phyloP scores from a whole-genome alignment of 2,888 invertebrate species.

The Aradus depressus region DNA sequence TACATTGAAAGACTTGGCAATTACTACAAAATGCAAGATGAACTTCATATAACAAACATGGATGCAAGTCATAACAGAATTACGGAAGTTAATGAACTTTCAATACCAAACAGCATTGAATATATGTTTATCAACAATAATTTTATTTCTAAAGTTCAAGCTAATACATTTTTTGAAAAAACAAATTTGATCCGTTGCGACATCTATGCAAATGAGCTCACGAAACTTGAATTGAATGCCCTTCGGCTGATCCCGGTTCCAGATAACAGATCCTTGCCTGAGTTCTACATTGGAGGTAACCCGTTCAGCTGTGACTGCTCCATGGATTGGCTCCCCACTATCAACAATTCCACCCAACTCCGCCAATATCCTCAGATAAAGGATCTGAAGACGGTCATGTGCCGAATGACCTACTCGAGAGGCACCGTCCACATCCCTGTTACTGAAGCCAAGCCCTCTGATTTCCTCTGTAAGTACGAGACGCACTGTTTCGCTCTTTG shows the following conservation, averaged over 20 bases:
- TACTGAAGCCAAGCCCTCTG: conserved; percentile 62
- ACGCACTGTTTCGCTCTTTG: conserved; percentile 89
- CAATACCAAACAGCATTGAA: conserved; percentile 80
- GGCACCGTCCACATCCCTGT: conserved; percentile 69
- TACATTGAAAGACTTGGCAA: conserved; percentile 78
- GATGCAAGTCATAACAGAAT: conserved; percentile 86
- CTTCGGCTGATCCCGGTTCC: conserved; percentile 65
- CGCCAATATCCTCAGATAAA: conserved; percentile 78
- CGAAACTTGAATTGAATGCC: conserved; percentile 69
- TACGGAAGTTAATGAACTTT: conserved; percentile 66
- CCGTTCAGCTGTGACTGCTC: conserved; percentile 91
- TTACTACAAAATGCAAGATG: conserved; percentile 74
- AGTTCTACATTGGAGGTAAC: conserved; percentile 84
- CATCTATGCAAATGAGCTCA: conserved; percentile 78
- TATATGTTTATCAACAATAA: conserved; percentile 81
- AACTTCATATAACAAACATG: conserved; percentile 61
- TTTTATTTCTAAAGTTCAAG: conserved; percentile 64
- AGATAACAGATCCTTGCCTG: conserved; percentile 61
- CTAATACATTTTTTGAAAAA: conserved; percentile 79
- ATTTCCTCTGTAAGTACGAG: conserved; percentile 85
- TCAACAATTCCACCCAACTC: conserved; percentile 71
- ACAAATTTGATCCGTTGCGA: conserved; percentile 74
- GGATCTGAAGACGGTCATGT: conserved; percentile 80
- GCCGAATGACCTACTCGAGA: conserved; percentile 72
- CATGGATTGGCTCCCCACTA: conserved; percentile 88